These are phyloP conservation scores for Chloropsis hardwickii DNA, from an alignment of 2,113 vertebrate genomes.

Conservation along the genomic window DNA sequence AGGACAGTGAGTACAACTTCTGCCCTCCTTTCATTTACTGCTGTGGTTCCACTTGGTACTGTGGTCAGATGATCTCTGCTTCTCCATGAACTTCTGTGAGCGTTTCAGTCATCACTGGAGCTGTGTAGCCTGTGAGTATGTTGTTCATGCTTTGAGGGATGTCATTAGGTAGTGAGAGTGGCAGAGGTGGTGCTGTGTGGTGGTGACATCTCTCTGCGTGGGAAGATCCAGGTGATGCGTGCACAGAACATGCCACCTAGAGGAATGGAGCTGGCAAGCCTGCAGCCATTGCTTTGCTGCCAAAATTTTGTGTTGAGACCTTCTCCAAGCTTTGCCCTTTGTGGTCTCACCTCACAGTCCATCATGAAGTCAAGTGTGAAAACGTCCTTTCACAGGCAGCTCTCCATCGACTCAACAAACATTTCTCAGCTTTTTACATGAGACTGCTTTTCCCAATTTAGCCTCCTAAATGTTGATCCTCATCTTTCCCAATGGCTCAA, in stretches of 20 bases:
- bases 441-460: background rate
- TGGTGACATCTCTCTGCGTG: background rate
- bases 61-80: background rate
- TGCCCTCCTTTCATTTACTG: background rate
- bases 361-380: background rate
- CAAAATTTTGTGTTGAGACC: background rate
- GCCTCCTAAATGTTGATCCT: background rate
- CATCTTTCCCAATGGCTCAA: background rate
- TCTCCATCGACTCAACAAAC: background rate
- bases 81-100: background rate
- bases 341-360: background rate
- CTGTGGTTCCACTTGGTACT: background rate
- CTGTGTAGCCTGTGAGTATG: background rate
- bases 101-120: background rate
- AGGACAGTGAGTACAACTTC: background rate
- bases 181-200: background rate
- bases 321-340: background rate
- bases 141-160: background rate
- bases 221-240: background rate
- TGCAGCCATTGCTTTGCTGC: background rate
- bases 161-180: background rate
- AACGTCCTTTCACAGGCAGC: background rate
- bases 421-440: background rate
- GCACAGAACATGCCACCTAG: conserved; percentile 42
- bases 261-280: background rate